phyloP scores from a whole-genome alignment of 2,113 vertebrate genomes.

The Petrocephalus microphthalmus region DNA sequence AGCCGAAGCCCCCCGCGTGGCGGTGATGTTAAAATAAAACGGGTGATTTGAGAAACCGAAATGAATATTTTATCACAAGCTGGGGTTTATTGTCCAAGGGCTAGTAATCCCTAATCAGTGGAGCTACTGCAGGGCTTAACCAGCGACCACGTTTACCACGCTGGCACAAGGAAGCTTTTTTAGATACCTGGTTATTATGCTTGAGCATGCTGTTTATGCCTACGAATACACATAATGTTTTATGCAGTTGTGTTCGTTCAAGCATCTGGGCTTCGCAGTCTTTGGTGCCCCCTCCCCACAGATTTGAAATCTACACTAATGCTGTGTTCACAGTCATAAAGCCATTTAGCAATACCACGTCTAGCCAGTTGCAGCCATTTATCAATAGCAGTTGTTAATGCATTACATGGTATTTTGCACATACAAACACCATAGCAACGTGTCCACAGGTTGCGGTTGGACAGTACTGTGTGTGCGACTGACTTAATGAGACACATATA shows the following conservation, averaged over 20 bases:
- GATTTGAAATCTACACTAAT: background rate
- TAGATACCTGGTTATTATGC: background rate
- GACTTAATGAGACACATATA: background rate
- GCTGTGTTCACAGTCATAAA: background rate
- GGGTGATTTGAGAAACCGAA: conserved; percentile 56
- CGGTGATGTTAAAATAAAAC: conserved; percentile 66
- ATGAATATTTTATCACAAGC: background rate
- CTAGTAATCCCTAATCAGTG: too few relatives aligned
- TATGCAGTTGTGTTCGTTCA: background rate
- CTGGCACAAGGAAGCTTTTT: background rate
- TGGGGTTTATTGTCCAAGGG: background rate
- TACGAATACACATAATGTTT: background rate
- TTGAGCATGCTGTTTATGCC: background rate
- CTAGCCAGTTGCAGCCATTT: too few relatives aligned
- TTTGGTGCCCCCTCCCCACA: background rate
- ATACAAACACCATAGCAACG: background rate
- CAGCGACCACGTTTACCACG: background rate
- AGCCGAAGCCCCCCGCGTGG: conserved; percentile 71
- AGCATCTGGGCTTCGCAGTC: background rate
- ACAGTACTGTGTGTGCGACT: background rate
- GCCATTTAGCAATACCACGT: background rate
- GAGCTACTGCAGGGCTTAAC: background rate
- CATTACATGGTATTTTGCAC: background rate
- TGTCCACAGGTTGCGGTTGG: background rate
- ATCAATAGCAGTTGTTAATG: background rate